These are phyloP conservation scores for Pelecanus crispus DNA, from an alignment of 2,113 vertebrate genomes.

Conservation along the genomic window DNA sequence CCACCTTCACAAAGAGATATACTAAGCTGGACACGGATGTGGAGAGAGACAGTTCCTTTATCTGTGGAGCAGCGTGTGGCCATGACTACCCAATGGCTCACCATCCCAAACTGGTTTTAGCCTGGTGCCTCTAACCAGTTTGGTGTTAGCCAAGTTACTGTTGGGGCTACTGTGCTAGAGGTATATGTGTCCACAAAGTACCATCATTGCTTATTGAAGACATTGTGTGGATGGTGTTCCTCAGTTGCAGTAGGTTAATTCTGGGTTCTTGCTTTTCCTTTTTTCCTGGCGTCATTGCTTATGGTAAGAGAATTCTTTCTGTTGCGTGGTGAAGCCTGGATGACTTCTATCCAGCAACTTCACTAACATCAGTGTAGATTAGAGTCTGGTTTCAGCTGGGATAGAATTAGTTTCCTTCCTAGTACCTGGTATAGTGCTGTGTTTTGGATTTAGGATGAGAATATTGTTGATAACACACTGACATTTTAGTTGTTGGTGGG, in stretches of 20 bases:
- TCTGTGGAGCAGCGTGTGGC: not conserved
- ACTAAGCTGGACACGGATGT: rapidly evolving
- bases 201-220: not conserved
- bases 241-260: not conserved
- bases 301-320: not conserved
- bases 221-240: not conserved
- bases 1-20: not conserved
- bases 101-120: not conserved
- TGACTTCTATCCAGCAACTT: not conserved
- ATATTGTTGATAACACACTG: not conserved
- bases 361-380: not conserved
- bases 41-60: not conserved
- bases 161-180: not conserved
- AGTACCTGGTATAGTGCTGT: not conserved
- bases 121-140: not conserved
- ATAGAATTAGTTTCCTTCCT: not conserved
- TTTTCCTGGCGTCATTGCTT: not conserved
- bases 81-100: not conserved
- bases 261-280: not conserved
- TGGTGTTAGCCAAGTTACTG: not conserved
- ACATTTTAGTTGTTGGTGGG: not conserved
- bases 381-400: not conserved
- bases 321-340: not conserved
- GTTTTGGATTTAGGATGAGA: not conserved
- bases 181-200: not conserved